phyloP scores from a whole-genome alignment of 2,797 vertebrate genomes.

The Nyctibius grandis region DNA sequence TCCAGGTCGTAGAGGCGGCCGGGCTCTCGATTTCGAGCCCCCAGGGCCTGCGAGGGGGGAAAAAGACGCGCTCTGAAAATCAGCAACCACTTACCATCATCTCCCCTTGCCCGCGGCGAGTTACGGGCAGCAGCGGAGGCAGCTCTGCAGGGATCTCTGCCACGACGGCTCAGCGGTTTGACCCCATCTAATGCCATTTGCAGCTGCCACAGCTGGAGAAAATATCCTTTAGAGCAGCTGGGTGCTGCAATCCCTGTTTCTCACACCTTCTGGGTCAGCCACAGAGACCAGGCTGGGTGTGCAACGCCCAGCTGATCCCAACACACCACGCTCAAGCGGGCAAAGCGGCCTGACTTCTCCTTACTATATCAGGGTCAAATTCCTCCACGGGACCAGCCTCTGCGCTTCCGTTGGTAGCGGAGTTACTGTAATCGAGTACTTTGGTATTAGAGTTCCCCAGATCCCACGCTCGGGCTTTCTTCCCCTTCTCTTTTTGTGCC shows the following conservation, averaged over 20 bases:
- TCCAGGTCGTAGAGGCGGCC: conserved; percentile 90
- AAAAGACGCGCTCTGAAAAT: neutral
- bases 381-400: conserved; percentile 73
- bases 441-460: conserved; percentile 80
- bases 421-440: conserved; percentile 88
- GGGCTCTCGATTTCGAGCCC: conserved; percentile 68
- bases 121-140: too few relatives aligned
- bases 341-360: rapidly evolving
- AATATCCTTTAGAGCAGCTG: too few relatives aligned
- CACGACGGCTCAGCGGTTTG: neutral
- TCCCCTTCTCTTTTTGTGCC: conserved; percentile 84
- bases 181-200: neutral
- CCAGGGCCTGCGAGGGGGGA: conserved; percentile 45
- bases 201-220: neutral
- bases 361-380: conserved; percentile 44
- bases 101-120: neutral
- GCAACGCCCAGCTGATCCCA: neutral
- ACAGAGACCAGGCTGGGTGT: too few relatives aligned
- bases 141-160: too few relatives aligned
- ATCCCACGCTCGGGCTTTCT: conserved; percentile 87
- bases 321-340: neutral
- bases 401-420: conserved; percentile 75
- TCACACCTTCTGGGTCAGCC: neutral
- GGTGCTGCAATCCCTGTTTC: rapidly evolving
- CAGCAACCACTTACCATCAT: neutral